Evolutionary conservation across 2,797 vertebrate species (phyloP), one percentile per base, ranked within the genome.

Genomic region (Enteromius unitaeniatus): DNA sequence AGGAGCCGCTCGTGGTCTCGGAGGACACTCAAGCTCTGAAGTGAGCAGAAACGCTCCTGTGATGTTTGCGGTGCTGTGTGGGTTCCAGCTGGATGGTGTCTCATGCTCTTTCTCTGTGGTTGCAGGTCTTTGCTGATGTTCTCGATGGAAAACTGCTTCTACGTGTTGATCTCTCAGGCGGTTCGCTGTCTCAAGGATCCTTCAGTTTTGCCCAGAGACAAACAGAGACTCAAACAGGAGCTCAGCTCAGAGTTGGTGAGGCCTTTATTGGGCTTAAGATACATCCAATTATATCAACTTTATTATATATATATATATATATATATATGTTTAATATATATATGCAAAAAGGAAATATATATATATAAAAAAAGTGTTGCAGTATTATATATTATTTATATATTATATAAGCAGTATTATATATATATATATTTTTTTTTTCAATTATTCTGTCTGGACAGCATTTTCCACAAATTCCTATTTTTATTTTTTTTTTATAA

Each of bases 101-200:
- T 76, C 8, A 73, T 21, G 15, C 5, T 58, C 31, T 23, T 28
- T 75, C 51, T 37, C 7, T 34, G 37, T 58, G 51, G 0, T 28
- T 73, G 0, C 89, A 99, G 98, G 96, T 97, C 97, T 1, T 89
- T 99, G 88, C 94, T 99, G 86, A 96, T 97, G 95, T 99, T 99
- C 90, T 97, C 96, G 72, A 99, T 99, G 96, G 98, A 99, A 86
- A 99, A 99, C 94, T 98, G 97, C 88, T 99, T 99, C 93, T 99
- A 99, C 88, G 95, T 99, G 92, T 94, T 99, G 89, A 97, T 98
- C 94, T 99, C 98, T 53, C 98, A 99, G 92, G 98, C 98, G 0
- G 92, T 97, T 37, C 96, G 97, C 0, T 98, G 97, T 90, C 92
- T 99, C 81, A 96, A 97, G 92, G 97, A 99, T 88, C 94, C 96